A percentile compares a stretch with the other conserved stretches of the same genome.
Evolutionary conservation across 2,888 invertebrate species (phyloP).

Genomic region (Rhodophaea formosa): DNA sequence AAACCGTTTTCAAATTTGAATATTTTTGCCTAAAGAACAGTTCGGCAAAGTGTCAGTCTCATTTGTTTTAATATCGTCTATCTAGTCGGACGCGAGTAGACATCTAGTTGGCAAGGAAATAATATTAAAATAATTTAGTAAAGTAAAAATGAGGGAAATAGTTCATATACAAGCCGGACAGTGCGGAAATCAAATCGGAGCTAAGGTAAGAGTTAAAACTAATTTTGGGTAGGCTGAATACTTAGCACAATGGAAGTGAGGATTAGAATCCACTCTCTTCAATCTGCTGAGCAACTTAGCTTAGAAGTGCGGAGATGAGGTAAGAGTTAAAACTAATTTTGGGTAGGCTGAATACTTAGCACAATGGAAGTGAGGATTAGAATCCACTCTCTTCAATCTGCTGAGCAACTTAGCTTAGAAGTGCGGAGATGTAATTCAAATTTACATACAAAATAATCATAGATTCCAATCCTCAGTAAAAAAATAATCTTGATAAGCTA

Average conservation of each 20-base stretch:
- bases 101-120: constrained; percentile 31
- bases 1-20: neutral
- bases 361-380: no score
- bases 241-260: no score
- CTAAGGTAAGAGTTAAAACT: constrained; percentile 54
- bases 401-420: no score
- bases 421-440: no score
- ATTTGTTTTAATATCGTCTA: constrained; percentile 58
- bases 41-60: constrained; percentile 24
- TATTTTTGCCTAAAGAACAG: neutral
- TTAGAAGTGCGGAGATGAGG: constrained; percentile 76
- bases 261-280: no score
- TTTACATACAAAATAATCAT: no score
- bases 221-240: no score
- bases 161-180: constrained; percentile 90
- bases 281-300: no score
- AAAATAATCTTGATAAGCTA: no score
- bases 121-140: constrained; percentile 36
- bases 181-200: constrained; percentile 83
- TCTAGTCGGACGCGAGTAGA: constrained; percentile 54
- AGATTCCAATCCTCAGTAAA: no score
- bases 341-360: no score
- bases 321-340: constrained; percentile 30
- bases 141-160: constrained; percentile 87
- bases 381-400: no score